These are phyloP conservation scores for Dasypolia templi DNA, from an alignment of 2,888 invertebrate species.

Conservation along the genomic window DNA sequence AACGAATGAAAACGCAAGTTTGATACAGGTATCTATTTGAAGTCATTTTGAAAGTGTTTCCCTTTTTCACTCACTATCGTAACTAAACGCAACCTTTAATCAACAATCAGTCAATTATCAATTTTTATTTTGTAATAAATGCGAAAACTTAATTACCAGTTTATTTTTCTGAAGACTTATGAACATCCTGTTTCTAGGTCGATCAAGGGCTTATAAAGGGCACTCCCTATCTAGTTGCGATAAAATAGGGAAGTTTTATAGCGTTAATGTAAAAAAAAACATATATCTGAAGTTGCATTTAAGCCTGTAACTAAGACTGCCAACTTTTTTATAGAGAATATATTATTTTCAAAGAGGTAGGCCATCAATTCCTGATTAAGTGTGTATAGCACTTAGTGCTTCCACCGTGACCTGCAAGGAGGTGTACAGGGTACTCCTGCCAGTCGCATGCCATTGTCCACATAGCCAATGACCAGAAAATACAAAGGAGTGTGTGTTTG, in stretches of 20 bases:
- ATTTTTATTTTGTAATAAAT: neutral
- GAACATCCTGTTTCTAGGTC: constrained; percentile 46
- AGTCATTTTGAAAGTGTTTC: neutral
- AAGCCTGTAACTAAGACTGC: too few species aligned
- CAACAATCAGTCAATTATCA: too few species aligned
- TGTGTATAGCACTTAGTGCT: constrained; percentile 84
- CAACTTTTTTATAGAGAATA: too few species aligned
- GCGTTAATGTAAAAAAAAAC: neutral
- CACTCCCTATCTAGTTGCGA: constrained; percentile 7
- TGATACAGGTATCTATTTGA: constrained; percentile 89
- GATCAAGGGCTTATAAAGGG: constrained; percentile 60
- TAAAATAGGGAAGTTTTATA: neutral
- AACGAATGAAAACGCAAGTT: constrained; percentile 90
- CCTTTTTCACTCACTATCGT: neutral
- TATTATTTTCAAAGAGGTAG: constrained; percentile 85
- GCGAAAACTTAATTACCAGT: neutral
- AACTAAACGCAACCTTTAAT: neutral
- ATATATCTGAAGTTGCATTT: too few species aligned
- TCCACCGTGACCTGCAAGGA: constrained; percentile 85
- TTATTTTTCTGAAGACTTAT: constrained; percentile 1
- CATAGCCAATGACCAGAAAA: constrained; percentile 85
- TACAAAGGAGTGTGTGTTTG: constrained; percentile 77
- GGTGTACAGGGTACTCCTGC: constrained; percentile 84
- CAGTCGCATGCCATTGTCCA: constrained; percentile 80
- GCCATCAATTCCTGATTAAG: constrained; percentile 82